These are phyloP conservation scores for Knipowitschia caucasica DNA, from an alignment of 2,797 vertebrate genomes.

Conservation along the genomic window DNA sequence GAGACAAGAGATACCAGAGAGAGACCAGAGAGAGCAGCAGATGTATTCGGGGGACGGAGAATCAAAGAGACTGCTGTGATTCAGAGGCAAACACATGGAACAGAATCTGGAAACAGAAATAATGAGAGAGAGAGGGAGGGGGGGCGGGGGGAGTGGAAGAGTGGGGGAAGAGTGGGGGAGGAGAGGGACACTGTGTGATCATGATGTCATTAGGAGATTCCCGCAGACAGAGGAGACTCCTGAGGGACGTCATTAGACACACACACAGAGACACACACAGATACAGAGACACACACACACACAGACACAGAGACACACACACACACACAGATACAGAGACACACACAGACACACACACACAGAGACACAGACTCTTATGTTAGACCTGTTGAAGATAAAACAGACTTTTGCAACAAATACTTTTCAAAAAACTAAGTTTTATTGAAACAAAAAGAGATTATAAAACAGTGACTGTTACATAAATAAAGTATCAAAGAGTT, in stretches of 20 bases:
- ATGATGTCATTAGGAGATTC: conserved; percentile 76
- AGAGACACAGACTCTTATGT: not conserved
- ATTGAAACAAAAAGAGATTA: conserved; percentile 99
- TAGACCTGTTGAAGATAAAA: not conserved
- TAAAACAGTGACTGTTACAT: conserved; percentile 99
- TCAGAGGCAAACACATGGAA: no score
- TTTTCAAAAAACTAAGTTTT: conserved; percentile 96
- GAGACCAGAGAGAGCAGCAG: no score
- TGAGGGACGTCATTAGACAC: conserved; percentile 73
- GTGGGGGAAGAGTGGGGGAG: conserved; percentile 67
- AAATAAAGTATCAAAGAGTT: conserved; percentile 99
- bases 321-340: conserved; percentile 66
- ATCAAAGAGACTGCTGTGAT: no score
- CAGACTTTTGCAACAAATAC: conserved; percentile 36
- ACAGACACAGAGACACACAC: not conserved
- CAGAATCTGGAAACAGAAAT: not conserved
- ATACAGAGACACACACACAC: conserved; percentile 53
- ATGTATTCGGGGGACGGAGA: no score
- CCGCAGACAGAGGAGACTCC: conserved; percentile 69
- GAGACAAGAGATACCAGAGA: no score
- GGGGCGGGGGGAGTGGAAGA: conserved; percentile 54
- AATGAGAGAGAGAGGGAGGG: conserved; percentile 31
- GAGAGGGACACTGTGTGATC: conserved; percentile 70
- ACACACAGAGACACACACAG: conserved; percentile 66
- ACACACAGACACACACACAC: conserved; percentile 15